Conservation (phyloP, 2,113 vertebrate species). For the Gopherus evgoodei region DNA sequence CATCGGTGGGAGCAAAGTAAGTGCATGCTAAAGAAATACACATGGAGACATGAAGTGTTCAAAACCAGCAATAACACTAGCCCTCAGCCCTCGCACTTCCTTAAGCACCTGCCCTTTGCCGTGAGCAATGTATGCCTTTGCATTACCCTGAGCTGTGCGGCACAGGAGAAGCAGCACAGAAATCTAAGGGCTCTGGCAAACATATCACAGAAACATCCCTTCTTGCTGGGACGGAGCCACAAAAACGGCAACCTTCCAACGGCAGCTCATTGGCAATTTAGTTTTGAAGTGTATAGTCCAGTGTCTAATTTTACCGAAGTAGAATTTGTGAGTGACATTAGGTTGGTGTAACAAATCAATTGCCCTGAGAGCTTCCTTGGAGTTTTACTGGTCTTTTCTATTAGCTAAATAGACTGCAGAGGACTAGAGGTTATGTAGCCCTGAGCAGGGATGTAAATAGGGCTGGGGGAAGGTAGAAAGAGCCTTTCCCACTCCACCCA, state of each 20-base stretch:
- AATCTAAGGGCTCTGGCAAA: slow-evolving; percentile 12
- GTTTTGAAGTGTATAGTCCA: background rate
- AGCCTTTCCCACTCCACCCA: background rate
- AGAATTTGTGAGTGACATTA: slow-evolving; percentile 35
- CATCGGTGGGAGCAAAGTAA: rapidly evolving
- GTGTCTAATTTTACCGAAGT: slow-evolving; percentile 9
- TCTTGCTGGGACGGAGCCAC: slow-evolving; percentile 10
- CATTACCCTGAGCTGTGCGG: background rate
- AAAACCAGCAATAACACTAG: background rate
- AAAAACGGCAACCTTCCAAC: background rate
- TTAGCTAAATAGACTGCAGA: slow-evolving; percentile 32
- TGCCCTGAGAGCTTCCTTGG: slow-evolving; percentile 34
- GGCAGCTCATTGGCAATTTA: slow-evolving; percentile 4
- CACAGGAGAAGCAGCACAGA: background rate
- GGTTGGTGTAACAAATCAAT: slow-evolving; percentile 34
- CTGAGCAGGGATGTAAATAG: slow-evolving; percentile 2
- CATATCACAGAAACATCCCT: background rate
- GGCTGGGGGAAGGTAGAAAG: background rate
- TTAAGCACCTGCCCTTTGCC: background rate
- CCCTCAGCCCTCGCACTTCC: background rate
- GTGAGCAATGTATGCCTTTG: background rate
- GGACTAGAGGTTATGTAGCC: slow-evolving; percentile 13
- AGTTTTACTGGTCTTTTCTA: slow-evolving; percentile 52
- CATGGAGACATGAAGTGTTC: background rate
- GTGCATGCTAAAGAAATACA: background rate